Conservation (phyloP, 2,888 invertebrate species). For the Unio delphinus region DNA sequence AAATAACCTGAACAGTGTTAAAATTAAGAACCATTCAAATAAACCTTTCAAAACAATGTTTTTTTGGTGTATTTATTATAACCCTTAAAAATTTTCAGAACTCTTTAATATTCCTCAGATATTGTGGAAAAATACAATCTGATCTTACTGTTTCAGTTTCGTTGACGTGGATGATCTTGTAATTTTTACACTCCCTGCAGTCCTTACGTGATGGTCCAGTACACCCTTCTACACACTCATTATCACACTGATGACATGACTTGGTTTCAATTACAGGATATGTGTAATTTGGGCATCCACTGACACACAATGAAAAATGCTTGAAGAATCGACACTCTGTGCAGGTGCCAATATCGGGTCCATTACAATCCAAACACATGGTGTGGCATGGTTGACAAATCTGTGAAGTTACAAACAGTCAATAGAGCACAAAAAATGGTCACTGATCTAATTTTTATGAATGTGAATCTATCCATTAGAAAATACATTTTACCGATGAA, state of each 20-base stretch:
- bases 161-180: conserved; percentile 39
- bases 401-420: conserved; percentile 38
- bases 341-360: conserved; percentile 88
- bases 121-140: not conserved
- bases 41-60: too few species aligned
- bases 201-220: conserved; percentile 53
- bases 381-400: conserved; percentile 93
- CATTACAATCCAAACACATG: conserved; percentile 88
- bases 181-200: conserved; percentile 60
- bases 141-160: conserved; percentile 24
- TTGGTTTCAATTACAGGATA: conserved; percentile 84
- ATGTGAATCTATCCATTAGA: too few species aligned
- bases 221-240: conserved; percentile 83
- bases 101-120: not conserved
- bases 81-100: not conserved
- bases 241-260: conserved; percentile 83
- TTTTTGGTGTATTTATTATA: too few species aligned
- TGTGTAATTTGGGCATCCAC: conserved; percentile 88
- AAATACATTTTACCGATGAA: too few species aligned
- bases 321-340: conserved; percentile 89
- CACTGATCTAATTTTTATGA: too few species aligned
- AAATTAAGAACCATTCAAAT: too few species aligned
- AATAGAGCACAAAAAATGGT: not conserved
- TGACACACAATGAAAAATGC: conserved; percentile 74
- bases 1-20: too few species aligned